phyloP scores from a whole-genome alignment of 2,888 invertebrate genomes.

The Cactoblastis cactorum region DNA sequence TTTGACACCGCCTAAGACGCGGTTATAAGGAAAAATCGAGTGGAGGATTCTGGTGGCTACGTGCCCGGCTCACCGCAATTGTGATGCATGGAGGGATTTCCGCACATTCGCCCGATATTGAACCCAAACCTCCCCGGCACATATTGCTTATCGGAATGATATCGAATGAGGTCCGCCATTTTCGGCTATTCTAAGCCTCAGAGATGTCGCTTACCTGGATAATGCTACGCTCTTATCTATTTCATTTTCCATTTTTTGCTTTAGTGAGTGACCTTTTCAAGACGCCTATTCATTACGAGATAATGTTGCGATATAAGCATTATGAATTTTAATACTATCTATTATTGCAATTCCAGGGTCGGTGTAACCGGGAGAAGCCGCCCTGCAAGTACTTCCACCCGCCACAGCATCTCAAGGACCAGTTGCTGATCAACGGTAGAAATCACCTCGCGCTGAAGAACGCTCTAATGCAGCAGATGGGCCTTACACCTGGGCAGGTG shows the following conservation, averaged over 20 bases:
- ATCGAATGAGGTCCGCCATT: slow-evolving; percentile 59
- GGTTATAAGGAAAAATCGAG: slow-evolving; percentile 65
- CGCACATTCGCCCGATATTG: slow-evolving; percentile 57
- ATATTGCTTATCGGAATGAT: slow-evolving; percentile 65
- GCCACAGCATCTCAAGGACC: slow-evolving; percentile 99
- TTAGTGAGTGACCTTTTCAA: slow-evolving; percentile 23
- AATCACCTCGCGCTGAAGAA: slow-evolving; percentile 99
- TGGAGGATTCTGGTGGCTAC: slow-evolving; percentile 57
- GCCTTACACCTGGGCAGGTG: slow-evolving; percentile 94
- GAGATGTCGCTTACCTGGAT: slow-evolving; percentile 46
- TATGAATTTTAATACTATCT: slow-evolving; percentile 12
- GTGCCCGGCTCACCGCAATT: slow-evolving; percentile 61
- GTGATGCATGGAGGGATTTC: slow-evolving; percentile 66
- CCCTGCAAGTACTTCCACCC: slow-evolving; percentile 99
- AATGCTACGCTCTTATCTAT: slow-evolving; percentile 42
- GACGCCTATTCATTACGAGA: slow-evolving; percentile 5
- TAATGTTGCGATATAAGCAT: slow-evolving; percentile 7
- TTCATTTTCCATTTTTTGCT: slow-evolving; percentile 37
- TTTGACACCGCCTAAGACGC: slow-evolving; percentile 62
- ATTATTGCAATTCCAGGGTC: slow-evolving; percentile 86
- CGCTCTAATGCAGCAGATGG: slow-evolving; percentile 98
- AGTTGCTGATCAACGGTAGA: slow-evolving; percentile 99
- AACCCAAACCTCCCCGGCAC: slow-evolving; percentile 49
- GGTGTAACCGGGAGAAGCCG: slow-evolving; percentile 99
- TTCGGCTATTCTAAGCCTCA: slow-evolving; percentile 47